Percentiles rank a stretch among this genome's conserved stretches.
Evolutionary conservation across 2,113 vertebrate species (phyloP).

Genomic region (Hemiprocne comata): DNA sequence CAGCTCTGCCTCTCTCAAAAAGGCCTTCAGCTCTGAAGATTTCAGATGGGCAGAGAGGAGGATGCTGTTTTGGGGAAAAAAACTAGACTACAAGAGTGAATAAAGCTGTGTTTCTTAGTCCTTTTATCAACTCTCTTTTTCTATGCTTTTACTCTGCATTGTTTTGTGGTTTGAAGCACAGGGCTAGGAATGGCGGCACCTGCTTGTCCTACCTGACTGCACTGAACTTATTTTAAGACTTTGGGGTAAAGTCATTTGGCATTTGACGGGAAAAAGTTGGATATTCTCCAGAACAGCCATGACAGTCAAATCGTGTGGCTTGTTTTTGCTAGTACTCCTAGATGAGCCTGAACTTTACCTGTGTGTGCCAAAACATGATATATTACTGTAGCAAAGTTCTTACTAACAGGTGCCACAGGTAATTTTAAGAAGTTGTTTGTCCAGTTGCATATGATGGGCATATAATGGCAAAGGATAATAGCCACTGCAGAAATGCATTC

Average conservation of each 20-base stretch:
- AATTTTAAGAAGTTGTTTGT: background rate
- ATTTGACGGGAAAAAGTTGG: background rate
- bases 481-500: background rate
- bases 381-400: background rate
- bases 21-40: background rate
- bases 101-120: background rate
- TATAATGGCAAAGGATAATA: background rate
- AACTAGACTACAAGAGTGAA: background rate
- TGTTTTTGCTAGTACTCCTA: background rate
- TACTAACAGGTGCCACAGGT: background rate
- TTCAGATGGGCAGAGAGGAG: background rate
- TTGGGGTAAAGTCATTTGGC: background rate
- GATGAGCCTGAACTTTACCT: background rate
- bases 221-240: background rate
- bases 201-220: background rate
- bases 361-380: background rate
- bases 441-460: background rate
- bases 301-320: background rate
- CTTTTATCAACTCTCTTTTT: background rate
- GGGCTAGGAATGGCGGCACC: background rate
- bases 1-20: background rate
- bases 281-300: background rate
- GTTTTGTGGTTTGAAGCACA: background rate
- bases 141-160: background rate
- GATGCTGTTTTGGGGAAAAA: background rate